phyloP scores from a whole-genome alignment of 2,888 invertebrate species.

The Erpobdella octoculata region DNA sequence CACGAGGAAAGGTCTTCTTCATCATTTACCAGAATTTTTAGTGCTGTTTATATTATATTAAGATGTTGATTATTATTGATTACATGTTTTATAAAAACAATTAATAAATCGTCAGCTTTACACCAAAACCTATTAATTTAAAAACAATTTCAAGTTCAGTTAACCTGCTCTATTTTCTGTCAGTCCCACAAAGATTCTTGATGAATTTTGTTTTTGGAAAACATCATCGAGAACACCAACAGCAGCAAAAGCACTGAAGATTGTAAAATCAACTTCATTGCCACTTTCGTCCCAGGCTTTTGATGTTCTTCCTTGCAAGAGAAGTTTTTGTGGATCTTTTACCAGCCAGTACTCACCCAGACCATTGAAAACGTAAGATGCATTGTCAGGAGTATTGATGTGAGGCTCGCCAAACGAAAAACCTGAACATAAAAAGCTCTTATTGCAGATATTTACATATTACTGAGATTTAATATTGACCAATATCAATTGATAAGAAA shows the following conservation, averaged over 20 bases:
- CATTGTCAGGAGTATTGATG: slow-evolving; percentile 15
- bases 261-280: neutral
- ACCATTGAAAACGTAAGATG: slow-evolving; percentile 18
- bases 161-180: neutral
- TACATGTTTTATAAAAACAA: too few relatives aligned
- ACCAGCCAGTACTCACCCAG: slow-evolving; percentile 22
- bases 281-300: neutral
- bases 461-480: neutral
- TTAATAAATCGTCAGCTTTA: too few relatives aligned
- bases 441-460: neutral
- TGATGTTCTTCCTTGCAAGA: slow-evolving; percentile 19
- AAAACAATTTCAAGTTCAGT: neutral
- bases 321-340: neutral
- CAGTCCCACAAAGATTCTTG: slow-evolving; percentile 12
- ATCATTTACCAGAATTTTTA: too few relatives aligned
- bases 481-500: neutral
- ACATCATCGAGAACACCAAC: neutral
- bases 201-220: too few relatives aligned
- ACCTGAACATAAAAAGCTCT: neutral
- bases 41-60: too few relatives aligned
- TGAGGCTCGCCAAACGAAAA: slow-evolving; percentile 23
- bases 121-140: too few relatives aligned
- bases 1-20: neutral
- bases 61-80: too few relatives aligned
- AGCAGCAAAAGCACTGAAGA: slow-evolving; percentile 24